A percentile compares a stretch with the other conserved stretches of the same genome.
These are phyloP conservation scores for Timema podura DNA, from an alignment of 2,888 invertebrate species.

Conservation along the genomic window DNA sequence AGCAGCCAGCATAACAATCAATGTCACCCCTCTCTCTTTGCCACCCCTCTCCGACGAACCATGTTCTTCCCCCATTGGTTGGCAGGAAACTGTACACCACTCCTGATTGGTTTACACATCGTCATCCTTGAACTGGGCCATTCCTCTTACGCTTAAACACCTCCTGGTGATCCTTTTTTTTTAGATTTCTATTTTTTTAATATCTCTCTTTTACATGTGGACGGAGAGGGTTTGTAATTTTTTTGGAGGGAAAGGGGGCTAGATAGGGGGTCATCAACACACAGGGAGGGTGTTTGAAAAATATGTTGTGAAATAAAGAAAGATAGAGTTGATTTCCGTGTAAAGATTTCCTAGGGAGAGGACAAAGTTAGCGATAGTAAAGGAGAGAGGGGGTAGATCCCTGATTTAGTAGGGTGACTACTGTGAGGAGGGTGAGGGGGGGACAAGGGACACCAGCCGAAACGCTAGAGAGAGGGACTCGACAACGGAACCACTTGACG, in stretches of 20 bases:
- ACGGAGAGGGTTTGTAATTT: background rate
- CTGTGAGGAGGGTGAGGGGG: too few species aligned
- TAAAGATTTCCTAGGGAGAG: too few species aligned
- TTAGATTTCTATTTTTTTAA: too few species aligned
- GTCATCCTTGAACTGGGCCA: background rate
- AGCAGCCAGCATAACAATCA: slow-evolving; percentile 30
- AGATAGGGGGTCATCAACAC: background rate
- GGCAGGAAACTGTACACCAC: slow-evolving; percentile 11
- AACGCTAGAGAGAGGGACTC: too few species aligned
- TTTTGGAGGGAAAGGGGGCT: background rate
- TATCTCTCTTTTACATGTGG: background rate
- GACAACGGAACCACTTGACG: too few species aligned
- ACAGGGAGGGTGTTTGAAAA: too few species aligned
- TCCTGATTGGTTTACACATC: slow-evolving; percentile 14
- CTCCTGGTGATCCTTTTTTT: slow-evolving; percentile 11
- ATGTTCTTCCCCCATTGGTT: background rate
- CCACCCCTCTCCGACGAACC: background rate
- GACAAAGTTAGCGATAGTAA: too few species aligned
- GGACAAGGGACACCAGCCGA: too few species aligned
- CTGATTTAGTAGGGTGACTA: too few species aligned
- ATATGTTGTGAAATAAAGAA: too few species aligned
- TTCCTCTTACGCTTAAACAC: slow-evolving; percentile 12
- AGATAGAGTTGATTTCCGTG: too few species aligned
- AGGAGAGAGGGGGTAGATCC: too few species aligned
- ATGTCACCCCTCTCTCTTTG: slow-evolving; percentile 27